phyloP scores from a whole-genome alignment of 2,113 vertebrate genomes.

The Orthochromis indermauri region DNA sequence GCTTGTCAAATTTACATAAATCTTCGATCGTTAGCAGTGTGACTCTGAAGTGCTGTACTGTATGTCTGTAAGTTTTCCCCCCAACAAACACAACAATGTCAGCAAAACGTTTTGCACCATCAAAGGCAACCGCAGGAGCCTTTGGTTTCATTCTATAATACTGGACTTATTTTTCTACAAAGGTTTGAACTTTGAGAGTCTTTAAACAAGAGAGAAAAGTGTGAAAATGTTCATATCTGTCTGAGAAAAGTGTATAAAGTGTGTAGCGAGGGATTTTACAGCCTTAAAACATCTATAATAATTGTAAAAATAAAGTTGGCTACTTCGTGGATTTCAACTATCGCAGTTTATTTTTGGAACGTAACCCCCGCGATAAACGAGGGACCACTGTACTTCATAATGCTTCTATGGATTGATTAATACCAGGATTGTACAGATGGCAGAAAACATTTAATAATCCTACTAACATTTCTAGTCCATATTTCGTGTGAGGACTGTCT shows the following conservation, averaged over 20 bases:
- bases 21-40: not conserved
- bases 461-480: not conserved
- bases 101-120: accelerated
- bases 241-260: not conserved
- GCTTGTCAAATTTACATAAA: not conserved
- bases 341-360: accelerated
- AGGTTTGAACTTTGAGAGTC: not conserved
- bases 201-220: not conserved
- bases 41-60: not conserved
- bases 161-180: not conserved
- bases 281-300: not conserved
- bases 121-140: not conserved
- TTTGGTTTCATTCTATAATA: not conserved
- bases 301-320: not conserved
- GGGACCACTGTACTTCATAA: not conserved
- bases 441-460: not conserved
- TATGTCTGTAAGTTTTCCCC: not conserved
- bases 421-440: not conserved
- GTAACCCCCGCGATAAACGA: not conserved
- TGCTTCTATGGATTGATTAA: not conserved
- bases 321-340: not conserved
- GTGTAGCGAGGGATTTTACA: not conserved
- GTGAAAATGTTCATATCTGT: not conserved
- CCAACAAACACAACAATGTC: not conserved
- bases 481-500: not conserved